phyloP scores from a whole-genome alignment of 2,888 invertebrate species.

The Pinctada fucata region DNA sequence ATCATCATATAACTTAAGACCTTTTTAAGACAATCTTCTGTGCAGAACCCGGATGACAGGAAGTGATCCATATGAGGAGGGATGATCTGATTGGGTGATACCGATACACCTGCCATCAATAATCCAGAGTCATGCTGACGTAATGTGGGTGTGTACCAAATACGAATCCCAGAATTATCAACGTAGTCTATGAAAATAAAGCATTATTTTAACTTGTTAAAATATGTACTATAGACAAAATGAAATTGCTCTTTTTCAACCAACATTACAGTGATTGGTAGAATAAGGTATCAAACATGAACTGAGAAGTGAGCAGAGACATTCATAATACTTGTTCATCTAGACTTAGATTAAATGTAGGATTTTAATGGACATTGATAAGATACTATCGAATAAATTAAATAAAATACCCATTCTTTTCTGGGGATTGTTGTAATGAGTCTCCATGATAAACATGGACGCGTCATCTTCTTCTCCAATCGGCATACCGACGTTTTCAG shows the following conservation, averaged over 20 bases:
- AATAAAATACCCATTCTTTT: conserved; percentile 14
- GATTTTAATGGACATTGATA: too few relatives aligned
- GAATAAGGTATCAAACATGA: too few relatives aligned
- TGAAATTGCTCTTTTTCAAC: too few relatives aligned
- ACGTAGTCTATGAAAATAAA: conserved; percentile 74
- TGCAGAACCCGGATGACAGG: conserved; percentile 89
- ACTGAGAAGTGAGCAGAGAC: too few relatives aligned
- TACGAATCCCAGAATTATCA: conserved; percentile 82
- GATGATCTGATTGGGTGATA: conserved; percentile 84
- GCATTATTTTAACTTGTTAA: too few relatives aligned
- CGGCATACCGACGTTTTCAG: conserved; percentile 52
- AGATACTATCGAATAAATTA: too few relatives aligned
- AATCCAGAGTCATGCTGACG: conserved; percentile 89
- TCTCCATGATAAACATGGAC: conserved; percentile 51
- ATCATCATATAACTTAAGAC: conserved; percentile 77
- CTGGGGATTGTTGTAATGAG: conserved; percentile 55
- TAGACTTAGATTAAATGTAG: too few relatives aligned
- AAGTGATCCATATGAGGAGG: conserved; percentile 88
- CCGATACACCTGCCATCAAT: conserved; percentile 79
- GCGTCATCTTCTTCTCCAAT: conserved; percentile 51
- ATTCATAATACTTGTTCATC: too few relatives aligned
- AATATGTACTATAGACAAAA: too few relatives aligned
- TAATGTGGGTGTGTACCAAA: conserved; percentile 86
- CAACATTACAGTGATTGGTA: too few relatives aligned
- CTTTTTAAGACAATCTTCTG: conserved; percentile 87